Evolutionary conservation across 2,113 vertebrate genomes (phyloP).

Genomic region (Empidonax alnorum): DNA sequence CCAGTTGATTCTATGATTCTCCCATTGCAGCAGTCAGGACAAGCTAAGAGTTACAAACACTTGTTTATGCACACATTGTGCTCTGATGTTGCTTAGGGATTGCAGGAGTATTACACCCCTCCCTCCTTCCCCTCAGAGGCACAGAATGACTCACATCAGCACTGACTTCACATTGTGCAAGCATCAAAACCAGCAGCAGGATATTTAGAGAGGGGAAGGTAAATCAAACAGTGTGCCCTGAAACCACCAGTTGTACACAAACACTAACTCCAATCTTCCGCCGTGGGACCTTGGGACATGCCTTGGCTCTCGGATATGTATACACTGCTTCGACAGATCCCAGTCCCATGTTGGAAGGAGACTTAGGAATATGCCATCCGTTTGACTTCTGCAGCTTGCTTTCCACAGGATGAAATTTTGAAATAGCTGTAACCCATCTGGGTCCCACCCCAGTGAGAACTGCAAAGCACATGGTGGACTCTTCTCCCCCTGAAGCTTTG

Average conservation of each 20-base stretch:
- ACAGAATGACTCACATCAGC: neutral
- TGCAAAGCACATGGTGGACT: neutral
- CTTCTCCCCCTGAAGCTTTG: neutral
- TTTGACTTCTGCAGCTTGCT: neutral
- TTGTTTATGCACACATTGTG: neutral
- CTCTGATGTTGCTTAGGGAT: neutral
- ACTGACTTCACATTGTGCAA: neutral
- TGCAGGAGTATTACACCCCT: neutral
- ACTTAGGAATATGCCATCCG: neutral
- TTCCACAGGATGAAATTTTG: neutral
- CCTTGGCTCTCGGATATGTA: neutral
- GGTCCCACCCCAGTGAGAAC: neutral
- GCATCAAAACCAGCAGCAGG: neutral
- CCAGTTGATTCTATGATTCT: neutral
- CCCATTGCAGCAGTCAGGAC: neutral
- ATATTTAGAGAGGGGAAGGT: too few relatives aligned
- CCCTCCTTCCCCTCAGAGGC: neutral
- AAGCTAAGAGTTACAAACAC: neutral
- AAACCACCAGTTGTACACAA: neutral
- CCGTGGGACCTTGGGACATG: neutral
- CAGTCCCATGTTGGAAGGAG: neutral
- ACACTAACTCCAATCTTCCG: neutral
- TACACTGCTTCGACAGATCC: neutral
- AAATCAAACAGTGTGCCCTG: fast-evolving
- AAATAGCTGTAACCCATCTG: neutral